Conservation (phyloP, 1,140 invertebrate genomes). For the Drosophila nebulosa region DNA sequence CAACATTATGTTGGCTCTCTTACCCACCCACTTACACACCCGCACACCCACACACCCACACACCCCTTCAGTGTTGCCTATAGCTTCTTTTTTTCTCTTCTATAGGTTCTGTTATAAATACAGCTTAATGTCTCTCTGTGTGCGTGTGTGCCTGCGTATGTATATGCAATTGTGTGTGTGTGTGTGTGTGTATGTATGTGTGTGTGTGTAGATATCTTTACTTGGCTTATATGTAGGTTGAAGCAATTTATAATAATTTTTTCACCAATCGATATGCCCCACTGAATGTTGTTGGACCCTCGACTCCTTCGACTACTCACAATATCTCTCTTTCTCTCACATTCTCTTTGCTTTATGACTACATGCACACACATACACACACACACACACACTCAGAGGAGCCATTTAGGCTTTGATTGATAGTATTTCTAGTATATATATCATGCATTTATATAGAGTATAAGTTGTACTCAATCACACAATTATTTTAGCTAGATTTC, state of each 20-base stretch:
- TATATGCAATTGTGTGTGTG: slow-evolving; percentile 23
- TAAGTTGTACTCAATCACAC: not conserved
- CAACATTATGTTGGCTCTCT: slow-evolving; percentile 54
- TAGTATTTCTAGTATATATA: not conserved
- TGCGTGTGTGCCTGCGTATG: slow-evolving; percentile 29
- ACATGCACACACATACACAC: not conserved
- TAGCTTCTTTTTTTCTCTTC: slow-evolving; percentile 28
- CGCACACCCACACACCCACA: slow-evolving; percentile 3
- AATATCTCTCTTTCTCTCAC: too few relatives aligned
- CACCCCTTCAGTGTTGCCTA: slow-evolving; percentile 11
- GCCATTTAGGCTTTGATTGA: not conserved
- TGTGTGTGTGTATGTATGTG: slow-evolving; percentile 29
- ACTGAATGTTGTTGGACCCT: slow-evolving; percentile 34
- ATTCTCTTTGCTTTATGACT: slow-evolving; percentile 3
- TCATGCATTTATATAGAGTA: not conserved
- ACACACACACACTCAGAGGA: not conserved
- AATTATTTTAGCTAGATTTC: slow-evolving; percentile 6
- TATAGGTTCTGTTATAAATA: slow-evolving; percentile 51
- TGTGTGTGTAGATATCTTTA: slow-evolving; percentile 20
- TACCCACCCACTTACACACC: slow-evolving; percentile 13
- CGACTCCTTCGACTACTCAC: slow-evolving; percentile 7
- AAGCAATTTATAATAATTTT: slow-evolving; percentile 80
- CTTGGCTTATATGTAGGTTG: slow-evolving; percentile 78
- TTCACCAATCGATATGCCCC: slow-evolving; percentile 72
- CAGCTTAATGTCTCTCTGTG: slow-evolving; percentile 70